Evolutionary conservation across 2,888 invertebrate species (phyloP).

Genomic region (Lamellibrachia satsuma): DNA sequence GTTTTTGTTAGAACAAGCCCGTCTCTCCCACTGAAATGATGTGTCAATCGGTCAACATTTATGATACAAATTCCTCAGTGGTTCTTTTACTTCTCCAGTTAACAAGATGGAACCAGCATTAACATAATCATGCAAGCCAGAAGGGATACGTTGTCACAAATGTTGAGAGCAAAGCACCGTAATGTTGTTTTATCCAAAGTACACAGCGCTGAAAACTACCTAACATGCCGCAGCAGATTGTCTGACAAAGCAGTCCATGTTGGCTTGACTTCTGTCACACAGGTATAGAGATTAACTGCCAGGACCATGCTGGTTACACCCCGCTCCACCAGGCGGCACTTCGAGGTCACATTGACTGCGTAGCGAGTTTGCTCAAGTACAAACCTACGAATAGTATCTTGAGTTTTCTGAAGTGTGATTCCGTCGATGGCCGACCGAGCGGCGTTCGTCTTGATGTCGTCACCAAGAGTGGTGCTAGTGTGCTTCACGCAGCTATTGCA

Average conservation of each 20-base stretch:
- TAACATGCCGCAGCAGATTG: neutral
- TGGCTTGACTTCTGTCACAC: neutral
- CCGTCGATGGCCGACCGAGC: neutral
- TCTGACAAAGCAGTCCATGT: neutral
- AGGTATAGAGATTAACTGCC: constrained; percentile 13
- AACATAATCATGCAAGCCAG: too few relatives aligned
- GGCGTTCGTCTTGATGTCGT: neutral
- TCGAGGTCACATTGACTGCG: neutral
- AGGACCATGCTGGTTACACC: neutral
- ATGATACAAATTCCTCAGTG: too few relatives aligned
- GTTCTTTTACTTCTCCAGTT: too few relatives aligned
- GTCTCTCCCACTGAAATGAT: too few relatives aligned
- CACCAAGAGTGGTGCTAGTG: neutral
- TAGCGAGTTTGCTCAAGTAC: neutral
- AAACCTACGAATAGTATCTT: neutral
- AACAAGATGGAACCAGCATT: too few relatives aligned
- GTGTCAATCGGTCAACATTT: too few relatives aligned
- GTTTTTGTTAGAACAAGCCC: too few relatives aligned
- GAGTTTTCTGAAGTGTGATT: neutral
- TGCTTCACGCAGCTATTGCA: neutral
- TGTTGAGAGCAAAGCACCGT: too few relatives aligned
- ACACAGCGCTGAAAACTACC: too few relatives aligned
- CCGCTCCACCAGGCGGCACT: constrained; percentile 10
- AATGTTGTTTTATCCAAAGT: too few relatives aligned
- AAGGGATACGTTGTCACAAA: too few relatives aligned